A percentile compares a stretch with the other conserved stretches of the same genome.
phyloP scores from a whole-genome alignment of 2,113 vertebrate genomes.

The Zingel zingel region DNA sequence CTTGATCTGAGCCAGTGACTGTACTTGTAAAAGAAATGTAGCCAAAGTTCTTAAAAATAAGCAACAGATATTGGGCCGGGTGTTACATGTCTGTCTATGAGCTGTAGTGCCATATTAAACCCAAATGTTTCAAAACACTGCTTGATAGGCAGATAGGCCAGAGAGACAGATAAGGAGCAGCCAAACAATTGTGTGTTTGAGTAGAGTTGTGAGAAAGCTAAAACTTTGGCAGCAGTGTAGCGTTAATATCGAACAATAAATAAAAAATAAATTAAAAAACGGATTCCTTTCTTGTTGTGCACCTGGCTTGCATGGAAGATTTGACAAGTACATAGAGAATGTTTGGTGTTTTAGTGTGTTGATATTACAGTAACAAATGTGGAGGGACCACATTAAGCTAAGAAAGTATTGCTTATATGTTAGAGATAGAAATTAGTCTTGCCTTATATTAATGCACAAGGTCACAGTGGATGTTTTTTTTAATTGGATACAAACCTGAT shows the following conservation, averaged over 20 bases:
- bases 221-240: conserved; percentile 11
- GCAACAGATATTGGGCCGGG: too few relatives aligned
- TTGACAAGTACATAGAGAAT: not conserved
- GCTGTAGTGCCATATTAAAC: not conserved
- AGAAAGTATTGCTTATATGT: not conserved
- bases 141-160: conserved; percentile 23
- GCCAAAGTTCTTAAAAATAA: not conserved
- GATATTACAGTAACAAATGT: conserved; percentile 6
- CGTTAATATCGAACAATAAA: not conserved
- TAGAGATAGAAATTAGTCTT: not conserved
- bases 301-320: conserved; percentile 13
- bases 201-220: not conserved
- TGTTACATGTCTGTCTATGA: not conserved
- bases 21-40: not conserved
- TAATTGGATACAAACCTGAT: not conserved
- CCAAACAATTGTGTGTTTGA: conserved; percentile 18
- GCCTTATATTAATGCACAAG: not conserved
- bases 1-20: conserved; percentile 1
- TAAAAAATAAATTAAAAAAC: conserved; percentile 29
- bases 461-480: not conserved
- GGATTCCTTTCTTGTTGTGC: conserved; percentile 14
- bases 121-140: conserved; percentile 24
- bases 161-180: conserved; percentile 11
- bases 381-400: not conserved
- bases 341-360: not conserved